Evolutionary conservation across 1,140 invertebrate genomes (phyloP), one percentile per base, ranked within the genome.

Genomic region (Cyrtorhinus lividipennis): DNA sequence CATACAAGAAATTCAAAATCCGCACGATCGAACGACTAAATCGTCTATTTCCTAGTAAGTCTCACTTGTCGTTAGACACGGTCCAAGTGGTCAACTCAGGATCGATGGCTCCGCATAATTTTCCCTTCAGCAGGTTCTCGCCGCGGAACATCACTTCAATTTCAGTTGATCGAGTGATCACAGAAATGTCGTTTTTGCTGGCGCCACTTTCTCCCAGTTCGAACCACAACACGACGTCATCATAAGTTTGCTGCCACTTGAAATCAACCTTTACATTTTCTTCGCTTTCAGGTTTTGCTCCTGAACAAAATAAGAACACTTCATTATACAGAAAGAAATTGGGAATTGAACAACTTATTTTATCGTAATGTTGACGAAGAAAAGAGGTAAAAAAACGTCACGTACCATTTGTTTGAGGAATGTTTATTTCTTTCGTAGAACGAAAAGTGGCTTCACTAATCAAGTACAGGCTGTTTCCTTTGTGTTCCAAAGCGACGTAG

Each of bases 401-500:
- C 30, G 5, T 38, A 38, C 30, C 30, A 38, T 38, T 38, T 38
- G 30, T 8, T 15, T 38, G 5, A 8, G 30, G 15, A 8, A 15
- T 5, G 15, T 38, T 15, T 8, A 5, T 8, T 38, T 38, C 18
- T 53, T 8, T 12, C 8, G 48, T 10, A 53, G 48, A 53, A 13
- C 20, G 48, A 53, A 53, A 53, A 12, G 20, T 53, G 18, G 48
- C 48, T 53, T 53, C 38, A 24, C 80, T 81, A n/a, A 79, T 81
- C 38, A 87, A 62, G 68, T 83, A 80, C 22, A 86, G 62, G 64
- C 78, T 74, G 26, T 71, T 67, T 67, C 80, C 83, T 64, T 73
- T 75, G n/a, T 76, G 76, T 69, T 87, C 84, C 56, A 90, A 73
- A 15, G 79, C 75, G 56, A 78, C 79, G 73, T 86, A 88, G 65